Conservation (phyloP, 2,797 vertebrate species). For the Botia kubotai region DNA sequence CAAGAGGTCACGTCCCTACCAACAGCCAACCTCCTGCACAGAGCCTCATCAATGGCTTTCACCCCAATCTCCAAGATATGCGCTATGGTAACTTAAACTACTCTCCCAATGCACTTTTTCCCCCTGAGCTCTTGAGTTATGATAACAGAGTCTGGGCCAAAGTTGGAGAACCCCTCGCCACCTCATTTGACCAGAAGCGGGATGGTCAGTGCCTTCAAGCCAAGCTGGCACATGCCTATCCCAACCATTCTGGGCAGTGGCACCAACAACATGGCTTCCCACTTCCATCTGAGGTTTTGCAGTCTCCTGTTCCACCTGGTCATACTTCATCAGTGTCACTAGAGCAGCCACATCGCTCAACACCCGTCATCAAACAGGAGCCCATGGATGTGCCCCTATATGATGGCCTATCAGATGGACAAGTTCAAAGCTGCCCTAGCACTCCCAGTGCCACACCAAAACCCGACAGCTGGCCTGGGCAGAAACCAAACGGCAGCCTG, state of each 20-base stretch:
- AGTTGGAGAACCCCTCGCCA: slow-evolving; percentile 65
- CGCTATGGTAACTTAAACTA: slow-evolving; percentile 90
- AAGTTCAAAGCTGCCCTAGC: slow-evolving; percentile 63
- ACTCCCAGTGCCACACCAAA: slow-evolving; percentile 70
- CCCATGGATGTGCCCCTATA: slow-evolving; percentile 82
- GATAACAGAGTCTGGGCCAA: slow-evolving; percentile 78
- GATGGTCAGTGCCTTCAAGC: slow-evolving; percentile 84
- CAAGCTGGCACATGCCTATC: slow-evolving; percentile 78
- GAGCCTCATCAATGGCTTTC: slow-evolving; percentile 87
- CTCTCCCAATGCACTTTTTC: slow-evolving; percentile 87
- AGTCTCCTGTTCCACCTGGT: slow-evolving; percentile 62
- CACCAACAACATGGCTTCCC: slow-evolving; percentile 56
- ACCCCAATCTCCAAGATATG: slow-evolving; percentile 85
- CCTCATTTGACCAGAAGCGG: slow-evolving; percentile 83
- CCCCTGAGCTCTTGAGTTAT: slow-evolving; percentile 86
- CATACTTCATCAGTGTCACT: slow-evolving; percentile 70
- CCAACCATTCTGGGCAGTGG: slow-evolving; percentile 60
- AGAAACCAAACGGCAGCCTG: slow-evolving; percentile 80
- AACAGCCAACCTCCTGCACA: slow-evolving; percentile 77
- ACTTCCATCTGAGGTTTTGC: slow-evolving; percentile 55
- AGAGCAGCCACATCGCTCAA: slow-evolving; percentile 71
- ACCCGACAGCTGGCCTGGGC: slow-evolving; percentile 79
- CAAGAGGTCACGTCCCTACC: slow-evolving; percentile 89
- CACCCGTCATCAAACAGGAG: slow-evolving; percentile 90
- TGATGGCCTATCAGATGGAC: slow-evolving; percentile 66